Evolutionary conservation across 2,888 invertebrate genomes (phyloP), one percentile per base, ranked within the genome.

Genomic region (Platycnemis pennipes): DNA sequence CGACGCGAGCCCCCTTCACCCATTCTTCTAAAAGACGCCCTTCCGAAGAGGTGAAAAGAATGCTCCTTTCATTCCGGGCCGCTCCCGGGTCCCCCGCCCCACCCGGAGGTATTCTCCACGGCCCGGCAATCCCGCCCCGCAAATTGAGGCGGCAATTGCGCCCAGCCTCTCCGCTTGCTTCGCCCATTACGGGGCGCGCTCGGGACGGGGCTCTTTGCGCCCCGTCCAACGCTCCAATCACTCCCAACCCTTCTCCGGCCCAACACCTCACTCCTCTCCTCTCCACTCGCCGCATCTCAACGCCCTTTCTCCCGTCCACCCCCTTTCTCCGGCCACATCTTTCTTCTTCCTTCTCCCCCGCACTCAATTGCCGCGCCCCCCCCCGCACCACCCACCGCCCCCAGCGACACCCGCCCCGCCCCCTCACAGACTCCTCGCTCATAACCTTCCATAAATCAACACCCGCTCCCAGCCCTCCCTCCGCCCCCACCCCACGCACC

Each of bases 361-460:
- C 46, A 37, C 42, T 37, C 44, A 22, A 5, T 8, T 42, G n/a
- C n/a, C n/a, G n/a, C 86, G 44, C 7, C 26, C 86, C 42, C 86
- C 63, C 63, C 42, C 86, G 22, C 44, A 3, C 1, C 86, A 3
- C 19, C 86, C 42, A 44, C n/a, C 86, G 16, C 37, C 22, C 86
- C 89, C 46, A 5, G 16, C 8, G 11, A n/a, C 89, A 19, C n/a
- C 5, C 89, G 22, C n/a, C 16, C 46, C 19, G 16, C 26, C 16
- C 56, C 22, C 16, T 22, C 56, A 5, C 63, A n/a, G 5, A 22
- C 26, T 37, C 77, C 87, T n/a, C 16, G 26, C n/a, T 31, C 45
- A 42, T 63, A 44, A 44, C 91, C 53, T 49, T n/a, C 91, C 53
- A 45, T 42, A 53, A 44, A 77, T 77, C 77, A 77, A 77, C 77